Evolutionary conservation across 1,140 invertebrate species (phyloP), one percentile per base, ranked within the genome.

Genomic region (Drepana arcuata): DNA sequence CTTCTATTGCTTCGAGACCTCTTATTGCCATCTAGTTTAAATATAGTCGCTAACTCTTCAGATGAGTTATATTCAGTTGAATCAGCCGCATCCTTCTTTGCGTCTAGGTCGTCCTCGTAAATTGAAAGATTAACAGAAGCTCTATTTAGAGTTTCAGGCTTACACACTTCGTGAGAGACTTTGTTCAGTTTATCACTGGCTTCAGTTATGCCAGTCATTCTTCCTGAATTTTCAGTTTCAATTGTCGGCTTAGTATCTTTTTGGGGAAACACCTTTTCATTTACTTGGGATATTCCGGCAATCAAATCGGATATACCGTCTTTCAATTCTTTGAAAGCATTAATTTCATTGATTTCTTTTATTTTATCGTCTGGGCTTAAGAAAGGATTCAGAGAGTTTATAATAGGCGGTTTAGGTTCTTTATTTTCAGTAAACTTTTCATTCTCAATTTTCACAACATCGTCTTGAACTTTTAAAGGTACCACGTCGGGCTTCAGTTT

Each of bases 51-150:
- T 36, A 88, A 66, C 54, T 88, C 86, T 57, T 88, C 86, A 44
- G 86, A 86, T 3, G 86, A 88, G 54, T 88, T 88, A 58, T 88
- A 88, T 62, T 87, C 86, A 30, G 86, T 85, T 11, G 80, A 84
- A 52, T 79, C 79, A 34, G 79, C 64, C 27, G 67, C 42, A 64
- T 85, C 53, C 48, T 57, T 72, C 56, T 70, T 78, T 29, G 62
- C 50, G 48, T 72, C 65, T 46, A 74, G 57, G 41, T 81, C 66
- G 29, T 81, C 69, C 64, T 82, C 77, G 35, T 77, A 77, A 51
- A 74, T 70, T 11, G 68, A 73, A 10, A 72, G 48, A 49, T 65
- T 73, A 33, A 60, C 54, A 18, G 70, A 75, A 33, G 40, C 52
- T 53, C 72, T 64, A 42, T 68, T 54, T 30, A 52, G 48, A 35